Evolutionary conservation across 92 coral and sea anemone species (phyloP).

Genomic region (Epizoanthus ramosus): DNA sequence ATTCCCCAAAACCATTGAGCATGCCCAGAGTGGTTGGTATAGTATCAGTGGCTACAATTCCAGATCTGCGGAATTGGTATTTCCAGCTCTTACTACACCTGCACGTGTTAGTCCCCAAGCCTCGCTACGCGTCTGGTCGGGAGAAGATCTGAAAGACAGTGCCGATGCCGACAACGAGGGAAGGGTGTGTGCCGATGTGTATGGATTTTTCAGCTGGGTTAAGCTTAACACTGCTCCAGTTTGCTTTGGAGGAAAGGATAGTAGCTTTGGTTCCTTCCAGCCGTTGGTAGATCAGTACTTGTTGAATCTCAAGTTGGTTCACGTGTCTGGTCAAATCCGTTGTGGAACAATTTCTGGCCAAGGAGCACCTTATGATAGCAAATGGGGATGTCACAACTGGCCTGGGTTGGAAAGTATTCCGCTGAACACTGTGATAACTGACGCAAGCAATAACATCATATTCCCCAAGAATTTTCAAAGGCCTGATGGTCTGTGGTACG

Average conservation of each 20-base stretch:
- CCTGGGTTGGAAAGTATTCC: constrained; percentile 17
- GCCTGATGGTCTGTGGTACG: constrained; percentile 15
- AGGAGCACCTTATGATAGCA: constrained; percentile 15
- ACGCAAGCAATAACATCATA: not conserved
- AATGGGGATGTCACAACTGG: constrained; percentile 21
- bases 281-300: constrained; percentile 12
- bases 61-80: not conserved
- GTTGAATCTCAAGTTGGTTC: constrained; percentile 8
- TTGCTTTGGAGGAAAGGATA: constrained; percentile 9
- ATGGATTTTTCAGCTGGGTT: constrained; percentile 29
- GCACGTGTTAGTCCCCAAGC: not conserved
- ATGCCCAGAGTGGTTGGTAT: constrained; percentile 3
- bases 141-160: constrained; percentile 64
- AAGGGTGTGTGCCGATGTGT: constrained; percentile 73
- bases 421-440: constrained; percentile 13
- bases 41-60: not conserved
- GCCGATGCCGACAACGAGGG: constrained; percentile 53
- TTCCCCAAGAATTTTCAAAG: constrained; percentile 6
- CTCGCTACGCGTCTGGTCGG: constrained; percentile 52
- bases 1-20: constrained; percentile 32
- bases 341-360: constrained; percentile 7
- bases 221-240: constrained; percentile 16
- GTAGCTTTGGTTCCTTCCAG: constrained; percentile 1
- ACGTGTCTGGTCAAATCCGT: constrained; percentile 22
- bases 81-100: constrained; percentile 1